Conservation (phyloP, 2,797 vertebrate genomes). For the Lithobates pipiens region DNA sequence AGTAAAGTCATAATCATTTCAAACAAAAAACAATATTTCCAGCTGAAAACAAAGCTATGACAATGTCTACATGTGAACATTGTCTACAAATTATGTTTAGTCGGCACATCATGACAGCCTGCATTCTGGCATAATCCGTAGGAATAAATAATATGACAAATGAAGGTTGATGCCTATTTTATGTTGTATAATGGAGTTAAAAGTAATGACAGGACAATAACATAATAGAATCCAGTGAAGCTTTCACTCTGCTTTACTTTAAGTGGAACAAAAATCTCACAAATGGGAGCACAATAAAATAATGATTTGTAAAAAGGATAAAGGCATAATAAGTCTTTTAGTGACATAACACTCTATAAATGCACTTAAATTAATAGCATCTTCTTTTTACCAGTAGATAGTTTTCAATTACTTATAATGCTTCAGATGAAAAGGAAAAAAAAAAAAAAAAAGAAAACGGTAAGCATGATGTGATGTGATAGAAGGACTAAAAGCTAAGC, state of each 20-base stretch:
- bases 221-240: slow-evolving; percentile 70
- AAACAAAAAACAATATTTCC: slow-evolving; percentile 6
- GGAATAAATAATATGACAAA: slow-evolving; percentile 70
- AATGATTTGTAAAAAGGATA: slow-evolving; percentile 74
- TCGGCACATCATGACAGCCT: slow-evolving; percentile 60
- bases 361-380: slow-evolving; percentile 77
- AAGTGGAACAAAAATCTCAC: slow-evolving; percentile 71
- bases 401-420: slow-evolving; percentile 75
- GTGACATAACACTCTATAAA: slow-evolving; percentile 70
- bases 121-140: slow-evolving; percentile 63
- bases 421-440: slow-evolving; percentile 64
- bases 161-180: slow-evolving; percentile 70
- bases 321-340: slow-evolving; percentile 74
- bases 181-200: slow-evolving; percentile 70
- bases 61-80: slow-evolving; percentile 50
- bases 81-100: slow-evolving; percentile 64
- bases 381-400: slow-evolving; percentile 68
- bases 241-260: slow-evolving; percentile 70
- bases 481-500: slow-evolving; percentile 63
- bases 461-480: slow-evolving; percentile 65
- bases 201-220: slow-evolving; percentile 70
- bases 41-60: slow-evolving; percentile 35
- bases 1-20: slow-evolving; percentile 23
- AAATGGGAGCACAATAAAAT: slow-evolving; percentile 74
- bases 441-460: slow-evolving; percentile 68